These are phyloP conservation scores for Mechanitis messenoides DNA, from an alignment of 2,888 invertebrate genomes.

Conservation along the genomic window DNA sequence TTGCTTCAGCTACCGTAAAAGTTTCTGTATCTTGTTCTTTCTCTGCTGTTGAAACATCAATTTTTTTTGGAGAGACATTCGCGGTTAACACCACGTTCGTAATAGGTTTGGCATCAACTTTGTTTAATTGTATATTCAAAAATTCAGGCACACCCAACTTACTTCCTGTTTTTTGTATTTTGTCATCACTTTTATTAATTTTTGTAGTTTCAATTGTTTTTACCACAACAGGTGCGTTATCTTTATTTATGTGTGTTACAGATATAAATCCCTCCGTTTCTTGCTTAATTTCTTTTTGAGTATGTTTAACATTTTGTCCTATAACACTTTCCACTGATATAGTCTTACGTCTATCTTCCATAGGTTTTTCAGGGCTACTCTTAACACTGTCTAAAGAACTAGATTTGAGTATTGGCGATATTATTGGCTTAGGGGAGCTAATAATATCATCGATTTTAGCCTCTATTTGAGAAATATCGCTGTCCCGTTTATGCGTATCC, in stretches of 20 bases:
- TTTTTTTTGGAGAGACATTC: slow-evolving; percentile 73
- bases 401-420: slow-evolving; percentile 70
- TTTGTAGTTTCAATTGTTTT: slow-evolving; percentile 47
- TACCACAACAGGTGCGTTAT: slow-evolving; percentile 42
- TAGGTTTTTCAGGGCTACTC: slow-evolving; percentile 70
- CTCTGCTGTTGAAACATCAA: slow-evolving; percentile 54
- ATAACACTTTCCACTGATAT: slow-evolving; percentile 71
- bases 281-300: slow-evolving; percentile 44
- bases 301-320: slow-evolving; percentile 40
- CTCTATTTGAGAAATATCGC: slow-evolving; percentile 73
- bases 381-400: slow-evolving; percentile 78
- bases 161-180: slow-evolving; percentile 46
- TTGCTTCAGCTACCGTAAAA: slow-evolving; percentile 45
- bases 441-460: slow-evolving; percentile 75
- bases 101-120: slow-evolving; percentile 79
- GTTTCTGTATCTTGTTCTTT: slow-evolving; percentile 52
- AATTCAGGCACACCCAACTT: slow-evolving; percentile 79
- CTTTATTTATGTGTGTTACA: slow-evolving; percentile 76
- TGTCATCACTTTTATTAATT: slow-evolving; percentile 60
- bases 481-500: slow-evolving; percentile 62
- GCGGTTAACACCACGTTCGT: slow-evolving; percentile 81
- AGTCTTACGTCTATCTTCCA: slow-evolving; percentile 68
- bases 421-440: slow-evolving; percentile 71
- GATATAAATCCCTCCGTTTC: slow-evolving; percentile 72
- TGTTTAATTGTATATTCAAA: slow-evolving; percentile 82